Conservation (phyloP, 2,888 invertebrate species). For the Biston betularia region DNA sequence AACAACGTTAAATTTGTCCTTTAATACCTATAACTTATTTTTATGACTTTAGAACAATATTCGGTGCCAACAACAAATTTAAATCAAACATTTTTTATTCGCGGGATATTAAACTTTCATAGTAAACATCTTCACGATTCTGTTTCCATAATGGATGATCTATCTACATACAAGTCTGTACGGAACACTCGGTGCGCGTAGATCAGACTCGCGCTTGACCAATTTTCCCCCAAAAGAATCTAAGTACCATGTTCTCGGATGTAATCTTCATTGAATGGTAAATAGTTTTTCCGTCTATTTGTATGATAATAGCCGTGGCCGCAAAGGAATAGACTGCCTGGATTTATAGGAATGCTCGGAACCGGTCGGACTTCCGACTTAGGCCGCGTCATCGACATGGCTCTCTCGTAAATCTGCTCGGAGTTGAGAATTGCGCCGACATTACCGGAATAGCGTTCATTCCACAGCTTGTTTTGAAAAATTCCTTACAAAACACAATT, state of each 20-base stretch:
- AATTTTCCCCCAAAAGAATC: too few species aligned
- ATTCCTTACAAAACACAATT: conserved; percentile 27
- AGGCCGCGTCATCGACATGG: conserved; percentile 41
- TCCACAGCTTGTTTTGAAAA: conserved; percentile 38
- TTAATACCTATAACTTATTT: too few species aligned
- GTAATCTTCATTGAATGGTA: conserved; percentile 44
- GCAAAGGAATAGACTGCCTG: conserved; percentile 51
- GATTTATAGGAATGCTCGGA: conserved; percentile 74
- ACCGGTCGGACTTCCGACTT: conserved; percentile 74
- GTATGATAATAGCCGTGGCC: conserved; percentile 50
- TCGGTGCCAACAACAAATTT: too few species aligned
- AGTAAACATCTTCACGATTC: too few species aligned
- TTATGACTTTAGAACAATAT: too few species aligned
- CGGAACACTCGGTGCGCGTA: too few species aligned
- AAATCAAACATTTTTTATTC: too few species aligned
- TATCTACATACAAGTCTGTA: too few species aligned
- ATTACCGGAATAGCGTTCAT: conserved; percentile 45
- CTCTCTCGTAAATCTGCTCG: conserved; percentile 43
- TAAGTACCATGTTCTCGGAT: conserved; percentile 18
- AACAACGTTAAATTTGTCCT: too few species aligned
- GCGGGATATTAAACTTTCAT: too few species aligned
- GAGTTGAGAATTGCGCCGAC: conserved; percentile 39
- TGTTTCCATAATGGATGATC: too few species aligned
- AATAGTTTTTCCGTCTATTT: conserved; percentile 45
- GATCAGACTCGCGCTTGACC: too few species aligned